Percentiles rank a stretch among this genome's conserved stretches.
Conservation (phyloP, 2,888 invertebrate species). For the Drosophila percnosoma region DNA sequence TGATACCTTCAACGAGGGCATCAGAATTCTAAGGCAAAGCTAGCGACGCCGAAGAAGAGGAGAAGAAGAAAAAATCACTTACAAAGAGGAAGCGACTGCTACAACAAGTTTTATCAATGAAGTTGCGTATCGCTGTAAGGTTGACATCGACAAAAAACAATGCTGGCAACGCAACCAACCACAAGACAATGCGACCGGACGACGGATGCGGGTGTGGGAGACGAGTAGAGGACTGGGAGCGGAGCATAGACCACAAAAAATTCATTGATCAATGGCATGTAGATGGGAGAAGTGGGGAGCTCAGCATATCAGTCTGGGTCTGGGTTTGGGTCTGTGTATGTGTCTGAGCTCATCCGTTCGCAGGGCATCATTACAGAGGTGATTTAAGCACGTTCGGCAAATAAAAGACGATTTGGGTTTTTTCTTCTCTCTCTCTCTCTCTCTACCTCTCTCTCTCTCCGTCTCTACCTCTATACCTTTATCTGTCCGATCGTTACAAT, state of each 20-base stretch:
- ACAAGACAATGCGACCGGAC: conserved; percentile 40
- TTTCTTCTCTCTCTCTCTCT: conserved; percentile 14
- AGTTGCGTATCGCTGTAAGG: conserved; percentile 52
- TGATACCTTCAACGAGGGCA: conserved; percentile 7
- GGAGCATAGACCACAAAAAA: conserved; percentile 55
- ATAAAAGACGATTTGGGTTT: conserved; percentile 38
- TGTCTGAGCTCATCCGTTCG: conserved; percentile 43
- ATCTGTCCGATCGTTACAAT: conserved; percentile 42
- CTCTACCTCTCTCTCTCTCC: conserved; percentile 1
- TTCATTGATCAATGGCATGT: conserved; percentile 62
- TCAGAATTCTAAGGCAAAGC: conserved; percentile 27
- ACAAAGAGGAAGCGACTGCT: conserved; percentile 70
- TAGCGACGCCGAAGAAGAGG: conserved; percentile 10
- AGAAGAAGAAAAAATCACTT: conserved; percentile 64
- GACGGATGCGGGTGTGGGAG: conserved; percentile 21
- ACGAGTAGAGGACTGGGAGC: neutral
- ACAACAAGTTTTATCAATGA: conserved; percentile 74
- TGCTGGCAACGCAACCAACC: conserved; percentile 31
- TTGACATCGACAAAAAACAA: conserved; percentile 55
- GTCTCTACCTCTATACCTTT: neutral
- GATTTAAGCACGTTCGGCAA: conserved; percentile 59
- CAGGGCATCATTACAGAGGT: conserved; percentile 56
- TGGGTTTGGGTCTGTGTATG: neutral
- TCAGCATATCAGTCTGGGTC: neutral
- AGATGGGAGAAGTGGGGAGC: conserved; percentile 6